Evolutionary conservation across 2,113 vertebrate genomes (phyloP).

Genomic region (Chloropsis hardwickii): DNA sequence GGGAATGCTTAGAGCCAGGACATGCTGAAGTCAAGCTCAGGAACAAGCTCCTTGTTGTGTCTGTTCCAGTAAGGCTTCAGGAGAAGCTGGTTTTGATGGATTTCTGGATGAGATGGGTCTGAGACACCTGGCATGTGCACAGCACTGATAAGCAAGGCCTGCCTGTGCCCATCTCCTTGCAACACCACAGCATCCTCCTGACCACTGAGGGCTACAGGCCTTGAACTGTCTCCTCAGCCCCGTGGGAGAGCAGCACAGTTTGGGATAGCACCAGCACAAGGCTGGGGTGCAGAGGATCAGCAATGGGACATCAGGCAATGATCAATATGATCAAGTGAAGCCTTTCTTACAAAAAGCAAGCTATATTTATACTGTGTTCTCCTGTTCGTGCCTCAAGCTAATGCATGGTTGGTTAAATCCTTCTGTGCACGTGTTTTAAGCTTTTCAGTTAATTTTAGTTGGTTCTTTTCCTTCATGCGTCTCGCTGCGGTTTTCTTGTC

Average conservation of each 20-base stretch:
- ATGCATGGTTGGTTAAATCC: no score
- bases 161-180: neutral
- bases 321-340: no score
- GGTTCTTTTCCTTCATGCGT: no score
- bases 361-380: no score
- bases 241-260: neutral
- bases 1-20: neutral
- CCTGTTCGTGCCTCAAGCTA: no score
- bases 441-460: no score
- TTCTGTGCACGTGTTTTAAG: no score
- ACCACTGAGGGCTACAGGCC: neutral
- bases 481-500: no score
- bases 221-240: neutral
- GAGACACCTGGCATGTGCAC: neutral
- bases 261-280: neutral
- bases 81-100: neutral
- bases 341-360: no score
- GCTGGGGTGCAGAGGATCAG: neutral
- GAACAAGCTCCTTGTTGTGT: neutral
- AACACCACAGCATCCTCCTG: neutral
- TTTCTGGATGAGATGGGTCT: neutral
- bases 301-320: no score
- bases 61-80: neutral
- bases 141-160: neutral
- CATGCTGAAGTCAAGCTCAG: neutral